Evolutionary conservation across 1,140 invertebrate species (phyloP).

Genomic region (Linepithema humile): DNA sequence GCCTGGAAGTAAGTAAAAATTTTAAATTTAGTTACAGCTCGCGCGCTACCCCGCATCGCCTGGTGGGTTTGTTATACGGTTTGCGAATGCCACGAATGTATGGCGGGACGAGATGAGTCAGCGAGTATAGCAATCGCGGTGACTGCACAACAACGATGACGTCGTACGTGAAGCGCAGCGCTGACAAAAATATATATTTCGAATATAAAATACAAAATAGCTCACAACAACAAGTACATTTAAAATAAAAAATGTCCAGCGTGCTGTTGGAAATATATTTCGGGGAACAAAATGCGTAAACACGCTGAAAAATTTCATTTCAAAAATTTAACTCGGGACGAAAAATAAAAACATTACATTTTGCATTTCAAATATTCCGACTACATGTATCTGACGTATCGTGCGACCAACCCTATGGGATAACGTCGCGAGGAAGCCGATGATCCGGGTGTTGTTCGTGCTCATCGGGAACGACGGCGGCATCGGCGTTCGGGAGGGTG

Average conservation of each 20-base stretch:
- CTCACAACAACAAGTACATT: not conserved
- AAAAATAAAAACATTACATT: not conserved
- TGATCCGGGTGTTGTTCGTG: constrained; percentile 53
- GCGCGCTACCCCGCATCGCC: constrained; percentile 70
- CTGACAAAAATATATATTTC: not conserved
- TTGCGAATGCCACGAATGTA: constrained; percentile 66
- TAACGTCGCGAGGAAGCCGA: constrained; percentile 24
- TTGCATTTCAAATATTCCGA: not conserved
- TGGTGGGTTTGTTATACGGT: constrained; percentile 16
- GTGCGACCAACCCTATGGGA: not conserved
- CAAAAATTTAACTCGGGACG: not conserved
- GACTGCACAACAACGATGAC: not conserved
- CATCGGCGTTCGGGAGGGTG: constrained; percentile 59
- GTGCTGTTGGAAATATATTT: not conserved
- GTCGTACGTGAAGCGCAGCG: too few relatives aligned
- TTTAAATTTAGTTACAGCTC: constrained; percentile 85
- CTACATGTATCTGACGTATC: constrained; percentile 1
- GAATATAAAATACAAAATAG: not conserved
- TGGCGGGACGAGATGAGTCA: constrained; percentile 78
- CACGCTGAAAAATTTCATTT: not conserved
- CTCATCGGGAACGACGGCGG: constrained; percentile 13
- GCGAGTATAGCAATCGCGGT: constrained; percentile 55
- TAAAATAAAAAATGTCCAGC: not conserved
- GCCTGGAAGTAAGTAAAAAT: constrained; percentile 85
- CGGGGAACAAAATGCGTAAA: not conserved